Evolutionary conservation across 53 echinoderm and acorn worm genomes (phyloP).

Genomic region (Apostichopus leukothele): DNA sequence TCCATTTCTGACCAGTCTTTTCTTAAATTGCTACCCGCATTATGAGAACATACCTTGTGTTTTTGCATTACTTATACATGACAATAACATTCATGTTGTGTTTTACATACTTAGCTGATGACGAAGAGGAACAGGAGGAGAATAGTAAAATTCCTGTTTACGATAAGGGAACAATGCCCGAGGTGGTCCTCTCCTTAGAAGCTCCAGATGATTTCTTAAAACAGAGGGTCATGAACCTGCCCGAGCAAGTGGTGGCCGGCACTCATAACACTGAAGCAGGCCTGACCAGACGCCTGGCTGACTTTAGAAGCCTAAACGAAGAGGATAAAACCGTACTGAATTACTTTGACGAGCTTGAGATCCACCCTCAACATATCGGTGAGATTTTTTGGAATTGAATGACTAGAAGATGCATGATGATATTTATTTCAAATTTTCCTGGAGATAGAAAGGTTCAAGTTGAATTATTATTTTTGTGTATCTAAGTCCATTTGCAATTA

Average conservation of each 20-base stretch:
- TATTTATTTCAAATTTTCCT: too few species aligned
- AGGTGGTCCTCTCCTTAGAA: slow-evolving; percentile 88
- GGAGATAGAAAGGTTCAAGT: too few species aligned
- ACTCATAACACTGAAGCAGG: slow-evolving; percentile 99
- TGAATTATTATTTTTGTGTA: too few species aligned
- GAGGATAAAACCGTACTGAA: slow-evolving; percentile 95
- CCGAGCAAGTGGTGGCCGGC: slow-evolving; percentile 82
- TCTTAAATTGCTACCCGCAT: too few species aligned
- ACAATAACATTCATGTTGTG: too few species aligned
- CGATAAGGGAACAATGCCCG: slow-evolving; percentile 90
- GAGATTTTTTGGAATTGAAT: slow-evolving; percentile 23
- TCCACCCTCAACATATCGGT: slow-evolving; percentile 95
- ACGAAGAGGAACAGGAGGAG: slow-evolving; percentile 96
- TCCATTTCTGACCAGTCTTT: too few species aligned
- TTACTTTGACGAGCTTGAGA: slow-evolving; percentile 98
- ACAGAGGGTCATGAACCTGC: slow-evolving; percentile 94
- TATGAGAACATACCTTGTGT: neutral
- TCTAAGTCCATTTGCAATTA: too few species aligned
- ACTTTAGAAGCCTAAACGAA: slow-evolving; percentile 89
- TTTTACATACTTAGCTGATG: slow-evolving; percentile 43
- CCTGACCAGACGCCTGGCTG: slow-evolving; percentile 69
- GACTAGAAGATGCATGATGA: too few species aligned
- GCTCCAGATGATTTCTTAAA: slow-evolving; percentile 90
- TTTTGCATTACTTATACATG: neutral
- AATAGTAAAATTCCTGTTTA: slow-evolving; percentile 80